These are phyloP conservation scores for Spea bombifrons DNA, from an alignment of 2,113 vertebrate genomes.

Conservation along the genomic window DNA sequence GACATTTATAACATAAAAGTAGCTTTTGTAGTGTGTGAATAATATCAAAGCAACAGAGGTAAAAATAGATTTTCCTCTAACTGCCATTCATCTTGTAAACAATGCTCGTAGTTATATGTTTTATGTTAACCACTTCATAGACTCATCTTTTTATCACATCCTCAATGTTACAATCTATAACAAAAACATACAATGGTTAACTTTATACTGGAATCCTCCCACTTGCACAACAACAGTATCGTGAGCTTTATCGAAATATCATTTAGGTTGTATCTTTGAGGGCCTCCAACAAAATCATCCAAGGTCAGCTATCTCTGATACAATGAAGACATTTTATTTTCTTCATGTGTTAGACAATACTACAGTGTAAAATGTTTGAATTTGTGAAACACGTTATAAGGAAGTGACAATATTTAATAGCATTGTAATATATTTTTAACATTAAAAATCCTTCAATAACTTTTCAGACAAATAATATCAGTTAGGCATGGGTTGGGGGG, in stretches of 20 bases:
- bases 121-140: neutral
- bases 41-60: neutral
- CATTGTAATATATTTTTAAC: too few species aligned
- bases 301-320: too few species aligned
- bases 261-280: too few species aligned
- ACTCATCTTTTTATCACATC: neutral
- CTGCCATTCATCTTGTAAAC: slow-evolving; percentile 7
- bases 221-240: neutral
- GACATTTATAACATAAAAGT: neutral
- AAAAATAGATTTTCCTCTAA: slow-evolving; percentile 12
- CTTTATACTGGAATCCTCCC: slow-evolving; percentile 1
- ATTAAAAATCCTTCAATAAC: too few species aligned
- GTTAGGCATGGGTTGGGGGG: too few species aligned
- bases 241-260: neutral
- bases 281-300: too few species aligned
- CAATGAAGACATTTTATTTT: too few species aligned
- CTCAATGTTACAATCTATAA: neutral
- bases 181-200: neutral
- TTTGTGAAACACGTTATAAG: too few species aligned
- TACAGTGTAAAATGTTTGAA: too few species aligned
- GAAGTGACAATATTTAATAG: too few species aligned
- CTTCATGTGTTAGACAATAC: too few species aligned
- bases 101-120: neutral
- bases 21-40: neutral
- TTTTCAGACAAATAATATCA: too few species aligned